phyloP scores from a whole-genome alignment of 2,888 invertebrate species.

The Suillia variegata region DNA sequence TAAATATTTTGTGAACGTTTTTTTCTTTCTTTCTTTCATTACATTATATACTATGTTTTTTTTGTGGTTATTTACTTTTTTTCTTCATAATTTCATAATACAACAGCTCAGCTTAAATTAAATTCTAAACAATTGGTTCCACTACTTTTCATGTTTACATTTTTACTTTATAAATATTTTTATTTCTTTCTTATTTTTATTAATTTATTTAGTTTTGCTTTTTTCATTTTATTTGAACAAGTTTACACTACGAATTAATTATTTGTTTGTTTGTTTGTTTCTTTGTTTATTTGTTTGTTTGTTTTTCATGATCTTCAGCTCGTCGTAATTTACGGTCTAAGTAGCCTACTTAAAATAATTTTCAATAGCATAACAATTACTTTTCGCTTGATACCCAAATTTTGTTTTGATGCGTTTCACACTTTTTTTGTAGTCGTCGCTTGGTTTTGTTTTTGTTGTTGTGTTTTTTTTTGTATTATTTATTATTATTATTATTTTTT shows the following conservation, averaged over 20 bases:
- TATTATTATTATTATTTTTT: too few species aligned
- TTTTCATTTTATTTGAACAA: conserved; percentile 32
- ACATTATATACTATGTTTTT: too few species aligned
- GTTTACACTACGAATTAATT: conserved; percentile 37
- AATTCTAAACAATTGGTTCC: conserved; percentile 53
- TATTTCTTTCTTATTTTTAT: conserved; percentile 23
- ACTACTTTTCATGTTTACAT: conserved; percentile 44
- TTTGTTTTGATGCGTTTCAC: background rate
- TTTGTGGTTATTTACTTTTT: conserved; percentile 13
- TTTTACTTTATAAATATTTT: conserved; percentile 22
- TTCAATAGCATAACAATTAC: background rate
- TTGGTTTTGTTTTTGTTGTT: background rate
- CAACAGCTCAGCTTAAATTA: background rate
- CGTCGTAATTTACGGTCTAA: background rate
- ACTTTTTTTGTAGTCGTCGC: background rate
- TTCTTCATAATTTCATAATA: conserved; percentile 5
- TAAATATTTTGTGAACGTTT: conserved; percentile 4
- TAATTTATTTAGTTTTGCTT: conserved; percentile 15
- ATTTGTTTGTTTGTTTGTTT: conserved; percentile 30
- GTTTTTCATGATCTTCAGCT: conserved; percentile 14
- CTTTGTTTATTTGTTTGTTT: background rate
- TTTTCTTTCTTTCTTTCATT: background rate
- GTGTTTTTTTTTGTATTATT: background rate
- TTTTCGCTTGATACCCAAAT: background rate
- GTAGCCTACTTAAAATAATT: background rate